Evolutionary conservation across 1,140 invertebrate genomes (phyloP), one percentile per base, ranked within the genome.

Genomic region (Medauroidea extradentata): DNA sequence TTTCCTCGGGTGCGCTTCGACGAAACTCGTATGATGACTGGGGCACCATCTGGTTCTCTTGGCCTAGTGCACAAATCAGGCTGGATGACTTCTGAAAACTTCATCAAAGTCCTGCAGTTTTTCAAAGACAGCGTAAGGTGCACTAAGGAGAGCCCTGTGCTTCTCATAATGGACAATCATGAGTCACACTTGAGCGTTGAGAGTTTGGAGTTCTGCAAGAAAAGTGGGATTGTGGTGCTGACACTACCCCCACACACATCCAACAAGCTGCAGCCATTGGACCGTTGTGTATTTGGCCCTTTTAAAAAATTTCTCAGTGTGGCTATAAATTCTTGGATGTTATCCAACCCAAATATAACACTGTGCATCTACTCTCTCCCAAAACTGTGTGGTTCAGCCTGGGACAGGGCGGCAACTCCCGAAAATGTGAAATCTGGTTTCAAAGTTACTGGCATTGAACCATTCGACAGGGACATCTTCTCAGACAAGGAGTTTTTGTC

Each of bases 1-100:
- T 78, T 77, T 64, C 74, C 75, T 0, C 42, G 72, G 25, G 62
- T 64, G n/a, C 63, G 64, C 52, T 73, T 63, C 38, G 63, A 74
- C 38, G 62, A 72, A 44, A 34, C 29, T 7, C 59, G 66, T 53
- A 67, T 75, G 29, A 56, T 74, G 8, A 59, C 52, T 18, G 67
- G 68, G 62, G 73, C 62, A 2, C 73, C 73, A 39, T 34, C 62
- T 54, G 73, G 73, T 34, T 65, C 52, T 23, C 63, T 67, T 46
- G 75, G 70, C 25, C 39, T 49, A 34, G 67, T 62, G 5, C 64
- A 72, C 65, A 16, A 51, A 24, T 68, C 60, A 21, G 75, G 77
- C 5, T 78, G 74, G 73, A 73, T 73, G 63, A 69, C 64, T 55
- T 59, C 46, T 48, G 54, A 69, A 1, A 58, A 53, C 34, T 76